phyloP scores from a whole-genome alignment of 1,140 invertebrate species.

The Drosophila nasuta region DNA sequence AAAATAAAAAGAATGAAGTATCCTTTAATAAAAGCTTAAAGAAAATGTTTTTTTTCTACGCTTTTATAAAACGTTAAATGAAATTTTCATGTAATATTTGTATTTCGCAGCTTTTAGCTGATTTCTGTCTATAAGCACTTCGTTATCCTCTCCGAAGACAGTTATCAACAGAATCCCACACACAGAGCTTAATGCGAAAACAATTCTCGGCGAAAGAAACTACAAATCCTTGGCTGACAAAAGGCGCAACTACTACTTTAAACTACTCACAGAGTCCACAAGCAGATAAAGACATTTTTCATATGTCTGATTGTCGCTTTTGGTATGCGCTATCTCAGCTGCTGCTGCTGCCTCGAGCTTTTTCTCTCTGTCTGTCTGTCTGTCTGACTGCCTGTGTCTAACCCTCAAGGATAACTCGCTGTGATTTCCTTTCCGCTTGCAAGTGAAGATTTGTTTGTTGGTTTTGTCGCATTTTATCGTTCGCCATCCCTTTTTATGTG shows the following conservation, averaged over 20 bases:
- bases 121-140: constrained; percentile 6
- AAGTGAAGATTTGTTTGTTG: constrained; percentile 50
- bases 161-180: neutral
- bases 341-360: neutral
- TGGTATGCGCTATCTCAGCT: constrained; percentile 26
- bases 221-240: constrained; percentile 32
- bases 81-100: neutral
- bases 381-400: constrained; percentile 15
- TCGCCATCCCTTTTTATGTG: constrained; percentile 69
- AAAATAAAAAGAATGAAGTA: no score
- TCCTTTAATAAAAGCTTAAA: no score
- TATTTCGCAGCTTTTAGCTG: neutral
- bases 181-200: constrained; percentile 21
- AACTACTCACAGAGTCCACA: constrained; percentile 22
- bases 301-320: constrained; percentile 51
- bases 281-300: constrained; percentile 72
- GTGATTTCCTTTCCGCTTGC: constrained; percentile 32
- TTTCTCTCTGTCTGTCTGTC: constrained; percentile 7
- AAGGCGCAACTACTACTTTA: constrained; percentile 34
- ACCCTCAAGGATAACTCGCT: constrained; percentile 46
- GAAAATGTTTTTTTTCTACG: neutral
- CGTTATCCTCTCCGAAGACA: neutral
- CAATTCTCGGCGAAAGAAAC: constrained; percentile 18
- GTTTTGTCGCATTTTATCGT: constrained; percentile 77
- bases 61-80: neutral